Base-by-base conservation (phyloP, 2,797 vertebrate genomes). In the Uromys caudimaculatus region DNA sequence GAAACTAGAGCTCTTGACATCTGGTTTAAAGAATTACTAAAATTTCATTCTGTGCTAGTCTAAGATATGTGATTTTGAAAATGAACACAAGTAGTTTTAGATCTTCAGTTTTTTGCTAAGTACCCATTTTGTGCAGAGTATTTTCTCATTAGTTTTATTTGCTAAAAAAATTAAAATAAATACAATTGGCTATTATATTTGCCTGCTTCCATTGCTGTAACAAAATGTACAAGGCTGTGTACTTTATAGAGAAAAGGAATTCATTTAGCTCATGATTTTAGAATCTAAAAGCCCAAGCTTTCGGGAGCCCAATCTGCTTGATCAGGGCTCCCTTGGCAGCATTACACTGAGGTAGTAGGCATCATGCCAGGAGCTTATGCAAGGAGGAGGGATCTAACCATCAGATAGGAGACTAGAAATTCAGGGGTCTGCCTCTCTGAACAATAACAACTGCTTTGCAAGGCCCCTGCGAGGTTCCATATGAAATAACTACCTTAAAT, bases 141-240 rank as follows among this genome's bases (percentile, higher is more conserved):
- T 75, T 64, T 0, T 92, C 52, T 79, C 19, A 95, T 92, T 85
- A 91, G 12, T 94, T 95, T 95, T 95, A 56, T n/a, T 94, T 95
- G 69, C 81, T 87, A 52, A 92, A 91, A 90, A 93, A 69, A 77
- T 88, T 60, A 93, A 90, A 89, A 54, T 71, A 87, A 60, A 83
- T 13, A n/a, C 83, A 96, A 41, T n/a, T 52, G 9, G 7, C 13
- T 78, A 29, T 89, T 64, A 24, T 52, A 32, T 52, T 62, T 13
- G 24, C 32, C 52, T 88, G 38, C 41, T 94, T 76, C n/a, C 50
- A n/a, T 67, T 76, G 47, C 67, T 90, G 0, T 76, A 94, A 56
- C 35, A 75, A 93, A 89, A 75, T 54, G 60, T 24, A n/a, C 16
- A 41, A 56, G 58, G 6, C 16, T 10, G 1, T 12, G 16, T n/a